These are phyloP conservation scores for Psittacula cyanocephala DNA, from an alignment of 2,113 vertebrate species.

Conservation along the genomic window DNA sequence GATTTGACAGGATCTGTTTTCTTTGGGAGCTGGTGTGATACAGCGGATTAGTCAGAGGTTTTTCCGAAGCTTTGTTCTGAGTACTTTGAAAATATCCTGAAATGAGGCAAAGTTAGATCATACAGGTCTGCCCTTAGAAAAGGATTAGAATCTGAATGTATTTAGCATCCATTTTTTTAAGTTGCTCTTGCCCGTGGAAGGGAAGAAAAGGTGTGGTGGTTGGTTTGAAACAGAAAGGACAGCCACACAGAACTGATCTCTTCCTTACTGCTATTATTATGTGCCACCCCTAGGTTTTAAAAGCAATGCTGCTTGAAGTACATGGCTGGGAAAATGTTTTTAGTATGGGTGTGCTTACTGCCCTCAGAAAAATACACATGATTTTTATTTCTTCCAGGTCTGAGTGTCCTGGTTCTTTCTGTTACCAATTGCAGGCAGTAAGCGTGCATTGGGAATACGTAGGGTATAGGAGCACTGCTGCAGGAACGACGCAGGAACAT, in stretches of 20 bases:
- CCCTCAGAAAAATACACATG: not conserved
- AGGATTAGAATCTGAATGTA: not conserved
- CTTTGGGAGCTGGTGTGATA: not conserved
- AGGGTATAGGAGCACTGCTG: not conserved
- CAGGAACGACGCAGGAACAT: not conserved
- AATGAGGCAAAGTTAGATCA: not conserved
- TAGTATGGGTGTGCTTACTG: not conserved
- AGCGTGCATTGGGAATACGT: rapidly evolving
- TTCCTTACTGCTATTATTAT: not conserved
- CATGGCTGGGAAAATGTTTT: rapidly evolving
- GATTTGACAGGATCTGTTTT: not conserved
- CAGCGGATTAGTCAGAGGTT: not conserved
- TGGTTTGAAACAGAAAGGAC: not conserved
- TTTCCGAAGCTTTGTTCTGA: not conserved
- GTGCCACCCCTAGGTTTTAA: not conserved
- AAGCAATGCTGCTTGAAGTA: rapidly evolving
- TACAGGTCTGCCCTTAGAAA: not conserved
- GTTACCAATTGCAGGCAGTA: not conserved
- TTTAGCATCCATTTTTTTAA: not conserved
- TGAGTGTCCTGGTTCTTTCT: not conserved
- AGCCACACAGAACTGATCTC: not conserved
- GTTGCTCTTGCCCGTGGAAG: not conserved
- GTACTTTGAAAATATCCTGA: not conserved
- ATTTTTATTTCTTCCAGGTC: not conserved
- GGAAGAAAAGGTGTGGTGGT: not conserved